Base-by-base conservation (phyloP, 2,888 invertebrate species). In the Acrobasis suavella region DNA sequence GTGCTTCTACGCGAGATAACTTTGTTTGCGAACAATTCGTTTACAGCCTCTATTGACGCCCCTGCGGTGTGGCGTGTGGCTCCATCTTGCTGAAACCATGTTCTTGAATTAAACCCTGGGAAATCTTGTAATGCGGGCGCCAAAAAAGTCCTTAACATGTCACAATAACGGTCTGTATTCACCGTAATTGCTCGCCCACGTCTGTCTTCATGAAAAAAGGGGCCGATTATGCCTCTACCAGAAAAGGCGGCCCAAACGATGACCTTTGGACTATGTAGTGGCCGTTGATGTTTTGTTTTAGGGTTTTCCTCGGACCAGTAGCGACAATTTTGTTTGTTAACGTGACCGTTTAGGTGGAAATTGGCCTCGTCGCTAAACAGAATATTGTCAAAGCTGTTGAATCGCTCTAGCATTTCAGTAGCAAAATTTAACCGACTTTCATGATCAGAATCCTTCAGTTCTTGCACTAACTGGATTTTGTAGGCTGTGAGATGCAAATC, bases 71-170 rank as follows among this genome's bases (percentile, higher is more conserved):
- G 55, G 55, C 55, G 37, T 62, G 63, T 46, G 63, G 64, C 61
- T 49, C 65, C 68, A 65, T 68, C 68, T 58, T 69, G 67, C 62
- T 69, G 68, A 62, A 71, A 66, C 67, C 65, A 67, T 22, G 67
- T 63, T 17, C 58, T 38, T 62, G 65, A 58, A 54, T 59, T 64
- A 50, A 61, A 64, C 52, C 60, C 55, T 58, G 60, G 62, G 56
- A 60, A 51, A 15, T 60, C 50, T 16, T 50, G 50, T 16, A 50
- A 50, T 39, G 39, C 39, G 10, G 39, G 39, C 39, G 39, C 39
- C 9, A 39, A 39, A 10, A 39, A 39, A 39, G 9, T 39, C 39
- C 10, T 39, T 39, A 39, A 39, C 39, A 3, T 39, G 39, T 39
- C 39, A 39, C 39, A 39, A 39, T 39, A 39, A 39, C 39, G 39